These are phyloP conservation scores for Chironomus riparius DNA, from an alignment of 2,888 invertebrate genomes.

Conservation along the genomic window DNA sequence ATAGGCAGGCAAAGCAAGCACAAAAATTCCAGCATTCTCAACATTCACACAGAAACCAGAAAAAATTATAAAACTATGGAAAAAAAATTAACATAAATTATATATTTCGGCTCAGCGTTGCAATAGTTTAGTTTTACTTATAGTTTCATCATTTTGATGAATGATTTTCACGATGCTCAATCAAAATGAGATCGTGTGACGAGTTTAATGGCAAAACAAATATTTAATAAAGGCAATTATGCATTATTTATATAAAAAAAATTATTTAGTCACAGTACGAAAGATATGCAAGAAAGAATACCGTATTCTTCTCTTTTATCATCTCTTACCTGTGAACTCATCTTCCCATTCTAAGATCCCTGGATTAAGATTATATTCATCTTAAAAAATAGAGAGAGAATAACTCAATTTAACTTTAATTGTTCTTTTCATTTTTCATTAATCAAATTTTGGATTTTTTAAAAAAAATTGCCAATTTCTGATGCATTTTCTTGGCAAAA, in stretches of 20 bases:
- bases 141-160: neutral
- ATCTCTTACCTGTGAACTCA: slow-evolving; percentile 96
- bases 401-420: slow-evolving; percentile 33
- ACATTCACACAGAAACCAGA: slow-evolving; percentile 22
- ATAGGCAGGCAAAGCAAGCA: slow-evolving; percentile 3
- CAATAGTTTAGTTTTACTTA: slow-evolving; percentile 26
- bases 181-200: neutral
- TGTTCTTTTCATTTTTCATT: slow-evolving; percentile 6
- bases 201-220: neutral
- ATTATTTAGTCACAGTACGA: slow-evolving; percentile 5
- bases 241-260: neutral
- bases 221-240: neutral
- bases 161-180: neutral
- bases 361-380: slow-evolving; percentile 99
- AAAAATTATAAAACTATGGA: slow-evolving; percentile 14
- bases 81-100: neutral
- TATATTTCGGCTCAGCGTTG: slow-evolving; percentile 18
- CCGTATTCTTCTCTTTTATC: neutral
- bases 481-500: neutral
- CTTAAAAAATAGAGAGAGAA: slow-evolving; percentile 60
- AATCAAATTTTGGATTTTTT: neutral
- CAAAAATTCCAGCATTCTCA: slow-evolving; percentile 23
- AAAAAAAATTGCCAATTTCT: neutral
- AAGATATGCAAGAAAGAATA: neutral
- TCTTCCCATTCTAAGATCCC: slow-evolving; percentile 97